phyloP scores from a whole-genome alignment of 1,140 invertebrate genomes.

The Zaprionus gabonicus region DNA sequence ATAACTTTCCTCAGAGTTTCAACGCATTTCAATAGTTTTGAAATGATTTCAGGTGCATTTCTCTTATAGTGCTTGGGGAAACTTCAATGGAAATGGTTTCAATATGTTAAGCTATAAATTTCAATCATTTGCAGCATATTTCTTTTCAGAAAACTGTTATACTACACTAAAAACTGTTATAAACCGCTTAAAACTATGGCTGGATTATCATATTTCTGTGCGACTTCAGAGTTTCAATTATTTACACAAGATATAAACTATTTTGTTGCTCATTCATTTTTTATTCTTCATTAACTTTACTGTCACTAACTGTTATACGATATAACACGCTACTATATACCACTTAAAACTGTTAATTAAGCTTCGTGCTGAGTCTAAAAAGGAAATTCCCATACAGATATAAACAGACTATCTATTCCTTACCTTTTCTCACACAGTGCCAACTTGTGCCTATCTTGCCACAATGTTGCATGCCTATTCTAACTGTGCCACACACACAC shows the following conservation, averaged over 20 bases:
- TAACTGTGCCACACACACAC: conserved; percentile 51
- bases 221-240: too few species aligned
- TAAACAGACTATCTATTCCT: not conserved
- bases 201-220: too few species aligned
- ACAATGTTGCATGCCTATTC: conserved; percentile 31
- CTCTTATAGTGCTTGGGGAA: too few species aligned
- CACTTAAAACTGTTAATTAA: not conserved
- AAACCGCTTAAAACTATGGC: too few species aligned
- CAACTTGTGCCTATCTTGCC: not conserved
- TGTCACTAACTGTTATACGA: not conserved
- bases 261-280: not conserved
- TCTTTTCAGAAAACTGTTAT: too few species aligned
- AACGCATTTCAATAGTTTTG: not conserved
- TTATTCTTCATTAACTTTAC: not conserved
- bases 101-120: not conserved
- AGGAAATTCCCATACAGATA: not conserved
- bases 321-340: not conserved
- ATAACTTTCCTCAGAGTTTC: not conserved
- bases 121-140: not conserved
- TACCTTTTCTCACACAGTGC: too few species aligned
- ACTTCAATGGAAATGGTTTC: too few species aligned
- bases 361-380: not conserved
- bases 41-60: not conserved
- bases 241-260: not conserved
- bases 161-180: too few species aligned